phyloP scores from a whole-genome alignment of 2,797 vertebrate species.

The Ataeniobius toweri region DNA sequence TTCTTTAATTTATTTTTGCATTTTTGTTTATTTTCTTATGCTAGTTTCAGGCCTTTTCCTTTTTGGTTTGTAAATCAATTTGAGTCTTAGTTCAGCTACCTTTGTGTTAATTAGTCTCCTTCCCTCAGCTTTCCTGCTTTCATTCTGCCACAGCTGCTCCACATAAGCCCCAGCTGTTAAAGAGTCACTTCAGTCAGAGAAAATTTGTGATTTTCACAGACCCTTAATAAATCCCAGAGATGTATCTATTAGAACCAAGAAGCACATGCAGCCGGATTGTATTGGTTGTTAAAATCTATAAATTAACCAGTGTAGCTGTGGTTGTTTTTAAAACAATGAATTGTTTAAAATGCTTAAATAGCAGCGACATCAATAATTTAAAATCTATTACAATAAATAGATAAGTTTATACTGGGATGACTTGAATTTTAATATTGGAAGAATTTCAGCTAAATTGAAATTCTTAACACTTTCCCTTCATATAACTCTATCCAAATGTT shows the following conservation, averaged over 20 bases:
- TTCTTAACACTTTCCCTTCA: not conserved
- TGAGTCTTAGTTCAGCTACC: too few species aligned
- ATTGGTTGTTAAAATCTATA: not conserved
- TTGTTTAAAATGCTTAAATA: not conserved
- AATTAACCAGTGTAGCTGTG: not conserved
- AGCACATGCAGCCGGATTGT: not conserved
- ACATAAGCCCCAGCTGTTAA: too few species aligned
- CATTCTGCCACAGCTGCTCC: too few species aligned
- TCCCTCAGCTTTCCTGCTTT: too few species aligned
- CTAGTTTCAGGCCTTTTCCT: too few species aligned
- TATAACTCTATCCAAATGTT: not conserved
- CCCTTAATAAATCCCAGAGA: not conserved
- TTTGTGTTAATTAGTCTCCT: too few species aligned
- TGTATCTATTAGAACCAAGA: not conserved
- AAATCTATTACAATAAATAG: not conserved
- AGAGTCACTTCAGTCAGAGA: not conserved
- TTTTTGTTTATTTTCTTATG: too few species aligned
- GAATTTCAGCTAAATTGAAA: not conserved
- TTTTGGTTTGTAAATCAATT: too few species aligned
- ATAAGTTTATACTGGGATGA: not conserved
- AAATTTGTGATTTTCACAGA: not conserved
- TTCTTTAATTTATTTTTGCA: too few species aligned
- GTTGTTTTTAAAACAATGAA: not conserved
- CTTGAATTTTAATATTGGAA: not conserved
- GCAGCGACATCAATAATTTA: not conserved